Conservation (phyloP, 2,888 invertebrate species). For the Ferrisia virgata region DNA sequence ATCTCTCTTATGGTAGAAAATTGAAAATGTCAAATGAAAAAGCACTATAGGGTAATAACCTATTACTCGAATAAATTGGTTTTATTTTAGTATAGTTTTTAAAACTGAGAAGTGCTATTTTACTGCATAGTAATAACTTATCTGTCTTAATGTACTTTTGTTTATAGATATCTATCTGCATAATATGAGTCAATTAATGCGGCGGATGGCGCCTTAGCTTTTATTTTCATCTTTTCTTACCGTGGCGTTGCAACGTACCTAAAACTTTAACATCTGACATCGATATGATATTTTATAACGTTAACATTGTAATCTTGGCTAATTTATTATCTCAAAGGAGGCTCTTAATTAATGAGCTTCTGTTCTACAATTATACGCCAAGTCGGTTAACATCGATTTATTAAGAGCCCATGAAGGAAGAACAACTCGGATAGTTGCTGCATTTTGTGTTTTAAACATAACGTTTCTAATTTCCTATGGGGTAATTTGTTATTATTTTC, state of each 20-base stretch:
- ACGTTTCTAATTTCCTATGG: slow-evolving; percentile 19
- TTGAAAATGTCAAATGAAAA: too few relatives aligned
- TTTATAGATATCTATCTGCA: too few relatives aligned
- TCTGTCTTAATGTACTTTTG: too few relatives aligned
- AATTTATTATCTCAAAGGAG: slow-evolving; percentile 31
- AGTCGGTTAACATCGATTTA: slow-evolving; percentile 27
- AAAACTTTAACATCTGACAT: background rate
- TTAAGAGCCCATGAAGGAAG: slow-evolving; percentile 19
- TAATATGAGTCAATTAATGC: background rate
- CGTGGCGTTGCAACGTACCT: background rate
- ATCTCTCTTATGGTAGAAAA: too few relatives aligned
- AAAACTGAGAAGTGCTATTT: too few relatives aligned
- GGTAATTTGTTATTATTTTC: slow-evolving; percentile 31
- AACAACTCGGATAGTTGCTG: background rate
- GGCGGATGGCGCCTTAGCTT: background rate
- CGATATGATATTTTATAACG: slow-evolving; percentile 26
- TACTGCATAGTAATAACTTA: too few relatives aligned
- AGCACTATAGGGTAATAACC: too few relatives aligned
- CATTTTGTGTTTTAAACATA: slow-evolving; percentile 23
- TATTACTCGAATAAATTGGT: too few relatives aligned
- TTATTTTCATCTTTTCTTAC: background rate
- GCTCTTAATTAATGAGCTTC: slow-evolving; percentile 26
- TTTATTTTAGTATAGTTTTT: too few relatives aligned
- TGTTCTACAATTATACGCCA: slow-evolving; percentile 30
- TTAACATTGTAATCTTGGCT: background rate